Conservation (phyloP, 2,888 invertebrate species). For the Mylabris sibirica region DNA sequence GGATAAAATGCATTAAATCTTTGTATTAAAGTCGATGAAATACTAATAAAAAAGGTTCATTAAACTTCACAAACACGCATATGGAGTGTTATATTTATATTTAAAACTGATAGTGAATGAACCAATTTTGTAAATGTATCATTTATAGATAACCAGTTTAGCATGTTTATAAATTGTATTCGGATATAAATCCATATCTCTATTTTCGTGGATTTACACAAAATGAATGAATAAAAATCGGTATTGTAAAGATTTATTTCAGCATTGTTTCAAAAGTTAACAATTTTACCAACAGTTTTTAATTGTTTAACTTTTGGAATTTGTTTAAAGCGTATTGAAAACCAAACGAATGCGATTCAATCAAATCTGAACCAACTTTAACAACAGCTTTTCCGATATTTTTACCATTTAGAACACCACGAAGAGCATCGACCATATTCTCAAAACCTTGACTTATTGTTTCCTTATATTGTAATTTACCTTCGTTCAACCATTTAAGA, state of each 20-base stretch:
- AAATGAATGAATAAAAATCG: not conserved
- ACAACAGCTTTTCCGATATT: conserved; percentile 77
- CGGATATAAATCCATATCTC: too few species aligned
- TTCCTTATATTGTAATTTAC: conserved; percentile 73
- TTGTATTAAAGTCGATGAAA: too few species aligned
- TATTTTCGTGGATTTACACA: not conserved
- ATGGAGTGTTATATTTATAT: too few species aligned
- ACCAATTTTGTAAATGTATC: not conserved
- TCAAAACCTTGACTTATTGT: conserved; percentile 76
- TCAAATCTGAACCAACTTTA: conserved; percentile 55
- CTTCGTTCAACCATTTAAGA: conserved; percentile 68
- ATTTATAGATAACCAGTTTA: conserved; percentile 14
- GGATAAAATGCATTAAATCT: too few species aligned
- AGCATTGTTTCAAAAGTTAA: not conserved
- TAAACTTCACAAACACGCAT: too few species aligned
- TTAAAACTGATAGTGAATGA: not conserved
- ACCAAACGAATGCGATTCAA: conserved; percentile 20
- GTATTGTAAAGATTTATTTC: not conserved
- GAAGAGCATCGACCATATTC: conserved; percentile 74
- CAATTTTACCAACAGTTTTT: not conserved
- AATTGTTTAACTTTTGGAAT: conserved; percentile 4
- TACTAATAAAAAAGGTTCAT: too few species aligned
- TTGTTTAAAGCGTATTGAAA: conserved; percentile 22
- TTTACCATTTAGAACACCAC: conserved; percentile 68
- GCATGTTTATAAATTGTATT: conserved; percentile 11